Base-by-base conservation (phyloP, 2,888 invertebrate species). In the Ariolimax columbianus region DNA sequence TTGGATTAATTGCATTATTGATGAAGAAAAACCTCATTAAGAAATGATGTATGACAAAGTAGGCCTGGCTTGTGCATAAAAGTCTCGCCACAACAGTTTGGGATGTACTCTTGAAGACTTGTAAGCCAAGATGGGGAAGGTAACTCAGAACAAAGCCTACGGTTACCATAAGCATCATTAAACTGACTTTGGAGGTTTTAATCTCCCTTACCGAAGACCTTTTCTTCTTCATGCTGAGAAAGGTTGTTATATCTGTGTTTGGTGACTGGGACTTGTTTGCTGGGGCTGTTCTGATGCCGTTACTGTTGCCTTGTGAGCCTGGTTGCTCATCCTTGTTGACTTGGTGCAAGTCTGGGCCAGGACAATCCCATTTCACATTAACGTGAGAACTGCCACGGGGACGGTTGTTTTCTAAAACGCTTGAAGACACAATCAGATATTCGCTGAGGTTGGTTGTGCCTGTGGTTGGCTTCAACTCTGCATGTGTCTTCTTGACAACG, bases 1-100 rank as follows among this genome's bases (percentile, higher is more conserved):
- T 68, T 0, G 85, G 85, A 26, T 85, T 85, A 33, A 85, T 63
- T n/a, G 85, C 85, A 77, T 85, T 85, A 70, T 85, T 85, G 30
- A 81, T 66, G 77, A 81, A 85, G 77, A 85, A 80, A 0, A 77
- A 85, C 7, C 85, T 47, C 26, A 51, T 51, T 17, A 73, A 68
- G 3, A 85, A 30, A 38, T 85, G 85, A n/a, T 81, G 68, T 4
- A 77, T 3, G 0, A 66, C 38, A 38, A 81, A 85, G 68, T 85
- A 81, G 47, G 30, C 33, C 0, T 55, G 51, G 33, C 55, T 66
- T 1, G 59, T 14, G 33, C 80, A 77, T n/a, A 85, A 51, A 11
- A 80, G 47, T 11, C 17, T 36, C 0, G 63, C 55, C 11, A 81
- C 68, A 7, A 9, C 0, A 36, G 7, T 11, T 1, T 66, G 77